Evolutionary conservation across 1,140 invertebrate species (phyloP).

Genomic region (Drosophila paulistorum): DNA sequence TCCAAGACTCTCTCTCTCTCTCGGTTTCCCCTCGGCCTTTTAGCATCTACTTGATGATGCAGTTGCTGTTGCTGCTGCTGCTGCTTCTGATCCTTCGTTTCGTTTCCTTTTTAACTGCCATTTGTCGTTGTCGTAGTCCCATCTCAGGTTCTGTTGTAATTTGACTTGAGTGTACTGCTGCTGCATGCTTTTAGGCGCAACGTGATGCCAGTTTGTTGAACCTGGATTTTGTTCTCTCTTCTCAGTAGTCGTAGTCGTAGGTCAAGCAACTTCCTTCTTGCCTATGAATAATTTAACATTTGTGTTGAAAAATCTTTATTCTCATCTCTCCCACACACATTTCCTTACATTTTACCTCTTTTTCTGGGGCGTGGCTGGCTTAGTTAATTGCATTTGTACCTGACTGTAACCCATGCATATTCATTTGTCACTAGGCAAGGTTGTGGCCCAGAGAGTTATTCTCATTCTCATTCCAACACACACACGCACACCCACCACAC

Average conservation of each 20-base stretch:
- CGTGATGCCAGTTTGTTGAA: conserved; percentile 77
- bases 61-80: not conserved
- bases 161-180: conserved; percentile 63
- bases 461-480: not conserved
- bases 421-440: conserved; percentile 26
- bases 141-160: conserved; percentile 53
- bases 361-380: conserved; percentile 49
- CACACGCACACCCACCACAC: not conserved
- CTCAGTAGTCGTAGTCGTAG: conserved; percentile 36
- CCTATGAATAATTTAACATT: conserved; percentile 73
- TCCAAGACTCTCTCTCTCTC: conserved; percentile 3
- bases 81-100: conserved; percentile 9
- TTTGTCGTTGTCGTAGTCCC: conserved; percentile 69
- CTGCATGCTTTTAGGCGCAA: conserved; percentile 78
- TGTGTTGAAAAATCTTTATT: conserved; percentile 27
- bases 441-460: conserved; percentile 10
- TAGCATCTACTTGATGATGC: conserved; percentile 5
- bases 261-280: conserved; percentile 72
- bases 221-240: conserved; percentile 39
- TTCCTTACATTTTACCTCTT: conserved; percentile 4
- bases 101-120: conserved; percentile 58
- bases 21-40: not conserved
- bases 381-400: conserved; percentile 77
- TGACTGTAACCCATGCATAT: conserved; percentile 31
- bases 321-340: not conserved